A percentile compares a stretch with the other conserved stretches of the same genome.
Evolutionary conservation across 2,888 invertebrate species (phyloP).

Genomic region (Trachelus troglodyta): DNA sequence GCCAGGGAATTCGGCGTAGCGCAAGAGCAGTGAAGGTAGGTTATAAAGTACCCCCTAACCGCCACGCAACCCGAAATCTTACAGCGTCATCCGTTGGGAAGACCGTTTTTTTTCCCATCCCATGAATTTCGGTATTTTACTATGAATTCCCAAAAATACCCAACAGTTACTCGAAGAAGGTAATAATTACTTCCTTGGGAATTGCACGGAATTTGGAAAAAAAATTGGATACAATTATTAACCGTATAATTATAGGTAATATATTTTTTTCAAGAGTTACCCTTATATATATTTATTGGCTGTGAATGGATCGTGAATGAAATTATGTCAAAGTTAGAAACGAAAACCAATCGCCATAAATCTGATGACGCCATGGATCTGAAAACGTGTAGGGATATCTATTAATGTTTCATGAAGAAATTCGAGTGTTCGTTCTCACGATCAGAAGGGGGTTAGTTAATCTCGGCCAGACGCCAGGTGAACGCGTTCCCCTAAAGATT

Average conservation of each 20-base stretch:
- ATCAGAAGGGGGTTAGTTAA: slow-evolving; percentile 1
- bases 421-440: neutral
- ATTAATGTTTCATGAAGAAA: neutral
- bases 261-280: neutral
- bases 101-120: neutral
- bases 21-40: neutral
- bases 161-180: neutral
- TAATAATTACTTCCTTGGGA: neutral
- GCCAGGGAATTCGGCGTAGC: neutral
- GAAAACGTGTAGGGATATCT: neutral
- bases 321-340: neutral
- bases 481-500: neutral
- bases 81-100: slow-evolving; percentile 3
- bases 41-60: slow-evolving; percentile 3
- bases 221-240: neutral
- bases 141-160: neutral
- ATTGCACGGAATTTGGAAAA: neutral
- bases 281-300: neutral
- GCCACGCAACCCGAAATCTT: slow-evolving; percentile 11
- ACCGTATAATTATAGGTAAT: neutral
- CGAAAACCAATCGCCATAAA: neutral
- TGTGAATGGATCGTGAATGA: neutral
- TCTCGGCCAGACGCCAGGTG: slow-evolving; percentile 8
- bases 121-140: neutral
- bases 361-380: neutral